Conservation (phyloP, 2,113 vertebrate species). For the Xiphophorus maculatus region DNA sequence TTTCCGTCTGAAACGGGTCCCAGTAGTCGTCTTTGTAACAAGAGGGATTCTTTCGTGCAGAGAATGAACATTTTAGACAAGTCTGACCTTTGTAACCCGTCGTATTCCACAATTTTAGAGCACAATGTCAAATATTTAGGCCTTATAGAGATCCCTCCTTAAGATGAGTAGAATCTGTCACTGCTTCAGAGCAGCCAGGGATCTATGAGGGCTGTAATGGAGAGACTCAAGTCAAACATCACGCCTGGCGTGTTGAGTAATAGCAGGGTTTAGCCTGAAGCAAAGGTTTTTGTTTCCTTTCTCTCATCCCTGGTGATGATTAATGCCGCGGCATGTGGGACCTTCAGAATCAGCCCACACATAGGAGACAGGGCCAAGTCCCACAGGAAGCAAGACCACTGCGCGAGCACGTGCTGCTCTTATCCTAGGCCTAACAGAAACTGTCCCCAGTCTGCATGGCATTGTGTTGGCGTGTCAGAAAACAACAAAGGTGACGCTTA, state of each 20-base stretch:
- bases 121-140: slow-evolving; percentile 33
- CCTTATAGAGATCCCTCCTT: slow-evolving; percentile 39
- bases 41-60: slow-evolving; percentile 28
- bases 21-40: slow-evolving; percentile 51
- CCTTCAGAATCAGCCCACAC: slow-evolving; percentile 50
- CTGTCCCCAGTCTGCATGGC: slow-evolving; percentile 5
- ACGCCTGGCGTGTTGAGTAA: slow-evolving; percentile 70
- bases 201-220: slow-evolving; percentile 64
- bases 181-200: slow-evolving; percentile 43
- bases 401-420: slow-evolving; percentile 30
- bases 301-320: slow-evolving; percentile 68
- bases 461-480: slow-evolving; percentile 7
- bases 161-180: slow-evolving; percentile 65
- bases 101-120: not conserved
- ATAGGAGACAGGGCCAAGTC: slow-evolving; percentile 34
- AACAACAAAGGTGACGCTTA: slow-evolving; percentile 16
- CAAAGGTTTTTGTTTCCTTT: slow-evolving; percentile 69
- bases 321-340: slow-evolving; percentile 63
- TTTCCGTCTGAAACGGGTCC: slow-evolving; percentile 75
- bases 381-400: slow-evolving; percentile 50
- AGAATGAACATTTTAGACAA: not conserved
- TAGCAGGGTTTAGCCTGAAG: slow-evolving; percentile 61
- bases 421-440: not conserved
- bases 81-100: not conserved
- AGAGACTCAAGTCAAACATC: slow-evolving; percentile 71